Evolutionary conservation across 2,113 vertebrate genomes (phyloP).

Genomic region (Maylandia zebra): DNA sequence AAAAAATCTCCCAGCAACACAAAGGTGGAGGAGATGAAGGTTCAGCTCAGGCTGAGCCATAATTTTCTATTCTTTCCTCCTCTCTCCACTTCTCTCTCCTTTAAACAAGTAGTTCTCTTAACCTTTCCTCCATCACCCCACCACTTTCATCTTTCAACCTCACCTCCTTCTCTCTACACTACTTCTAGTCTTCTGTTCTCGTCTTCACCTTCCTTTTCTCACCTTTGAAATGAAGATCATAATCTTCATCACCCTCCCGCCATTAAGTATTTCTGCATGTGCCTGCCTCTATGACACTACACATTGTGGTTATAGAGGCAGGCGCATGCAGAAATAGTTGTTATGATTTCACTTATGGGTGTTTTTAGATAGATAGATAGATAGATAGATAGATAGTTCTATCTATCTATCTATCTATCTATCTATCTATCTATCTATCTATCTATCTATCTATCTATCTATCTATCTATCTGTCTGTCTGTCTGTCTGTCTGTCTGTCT

Average conservation of each 20-base stretch:
- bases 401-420: neutral
- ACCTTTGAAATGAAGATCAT: neutral
- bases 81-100: neutral
- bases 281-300: neutral
- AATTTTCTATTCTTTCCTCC: neutral
- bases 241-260: neutral
- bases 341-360: neutral
- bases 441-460: no score
- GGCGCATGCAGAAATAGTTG: neutral
- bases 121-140: neutral
- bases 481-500: neutral
- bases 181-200: neutral
- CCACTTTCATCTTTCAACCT: neutral
- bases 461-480: no score
- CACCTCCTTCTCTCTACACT: rapidly evolving
- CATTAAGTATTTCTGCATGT: neutral
- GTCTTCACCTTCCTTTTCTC: rapidly evolving
- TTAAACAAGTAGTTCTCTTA: neutral
- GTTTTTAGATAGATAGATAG: neutral
- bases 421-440: neutral
- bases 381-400: neutral
- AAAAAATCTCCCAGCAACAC: neutral
- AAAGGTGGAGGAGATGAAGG: neutral
- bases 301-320: neutral
- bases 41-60: neutral